A percentile compares a stretch with the other conserved stretches of the same genome.
Evolutionary conservation across 1,140 invertebrate species (phyloP).

Genomic region (Cardiocondyla obscurior): DNA sequence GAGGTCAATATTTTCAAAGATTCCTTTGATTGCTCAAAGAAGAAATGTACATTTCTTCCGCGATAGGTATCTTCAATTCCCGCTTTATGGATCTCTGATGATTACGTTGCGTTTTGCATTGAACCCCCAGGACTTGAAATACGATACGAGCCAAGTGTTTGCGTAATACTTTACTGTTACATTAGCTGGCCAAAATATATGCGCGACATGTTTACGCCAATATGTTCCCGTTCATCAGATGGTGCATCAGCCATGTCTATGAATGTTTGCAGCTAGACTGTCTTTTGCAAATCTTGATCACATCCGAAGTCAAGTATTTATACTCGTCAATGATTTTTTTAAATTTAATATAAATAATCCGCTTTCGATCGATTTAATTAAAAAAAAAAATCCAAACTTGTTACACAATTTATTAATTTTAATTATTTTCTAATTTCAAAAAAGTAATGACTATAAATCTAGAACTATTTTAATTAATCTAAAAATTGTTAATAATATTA

Average conservation of each 20-base stretch:
- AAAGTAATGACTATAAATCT: not conserved
- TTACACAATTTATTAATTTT: not conserved
- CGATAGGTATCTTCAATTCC: slow-evolving; percentile 21
- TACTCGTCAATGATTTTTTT: not conserved
- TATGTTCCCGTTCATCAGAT: slow-evolving; percentile 35
- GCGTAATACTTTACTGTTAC: slow-evolving; percentile 1
- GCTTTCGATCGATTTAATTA: not conserved
- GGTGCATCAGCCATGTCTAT: slow-evolving; percentile 15
- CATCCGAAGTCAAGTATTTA: not conserved
- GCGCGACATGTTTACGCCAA: slow-evolving; percentile 2
- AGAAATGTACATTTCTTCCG: slow-evolving; percentile 40
- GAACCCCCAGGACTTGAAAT: slow-evolving; percentile 23
- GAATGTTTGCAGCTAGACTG: slow-evolving; percentile 3
- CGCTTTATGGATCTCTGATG: slow-evolving; percentile 28
- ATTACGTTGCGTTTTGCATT: slow-evolving; percentile 47
- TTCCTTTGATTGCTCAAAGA: slow-evolving; percentile 25
- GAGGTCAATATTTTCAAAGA: slow-evolving; percentile 49
- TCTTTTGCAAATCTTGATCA: not conserved
- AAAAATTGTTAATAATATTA: not conserved
- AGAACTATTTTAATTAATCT: not conserved
- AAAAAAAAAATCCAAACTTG: not conserved
- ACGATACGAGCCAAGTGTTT: slow-evolving; percentile 11
- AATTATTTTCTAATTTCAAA: not conserved
- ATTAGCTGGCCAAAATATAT: slow-evolving; percentile 11
- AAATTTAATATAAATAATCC: slow-evolving; percentile 1